Evolutionary conservation across 2,113 vertebrate species (phyloP).

Genomic region (Corythornis vintsioides): DNA sequence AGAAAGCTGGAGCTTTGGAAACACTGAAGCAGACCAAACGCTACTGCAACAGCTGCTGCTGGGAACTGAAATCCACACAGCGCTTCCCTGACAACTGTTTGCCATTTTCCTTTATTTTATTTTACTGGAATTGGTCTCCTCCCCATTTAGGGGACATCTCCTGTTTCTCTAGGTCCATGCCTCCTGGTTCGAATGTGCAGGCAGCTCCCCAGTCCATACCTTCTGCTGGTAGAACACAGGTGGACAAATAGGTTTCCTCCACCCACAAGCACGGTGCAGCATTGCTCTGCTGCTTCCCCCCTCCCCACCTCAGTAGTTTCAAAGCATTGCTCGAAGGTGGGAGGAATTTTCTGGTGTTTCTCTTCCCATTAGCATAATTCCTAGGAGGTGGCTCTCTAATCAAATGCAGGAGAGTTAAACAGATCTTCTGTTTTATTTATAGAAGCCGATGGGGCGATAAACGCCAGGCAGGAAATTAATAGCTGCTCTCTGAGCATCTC

Average conservation of each 20-base stretch:
- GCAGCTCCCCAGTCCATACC: neutral
- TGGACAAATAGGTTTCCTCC: neutral
- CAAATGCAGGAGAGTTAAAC: neutral
- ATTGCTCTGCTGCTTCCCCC: too few relatives aligned
- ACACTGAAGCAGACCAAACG: constrained; percentile 47
- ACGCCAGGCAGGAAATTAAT: neutral
- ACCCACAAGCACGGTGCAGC: neutral
- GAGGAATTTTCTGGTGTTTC: constrained; percentile 25
- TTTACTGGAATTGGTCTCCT: neutral
- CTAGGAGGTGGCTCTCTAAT: neutral
- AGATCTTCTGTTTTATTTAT: constrained; percentile 27
- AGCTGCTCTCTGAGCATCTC: neutral
- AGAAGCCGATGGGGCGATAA: neutral
- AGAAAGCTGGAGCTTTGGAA: constrained; percentile 70
- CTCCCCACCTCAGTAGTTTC: neutral
- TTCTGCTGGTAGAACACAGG: neutral
- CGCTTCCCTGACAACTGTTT: constrained; percentile 49
- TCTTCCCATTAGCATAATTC: neutral
- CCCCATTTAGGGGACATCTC: neutral
- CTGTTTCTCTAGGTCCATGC: neutral
- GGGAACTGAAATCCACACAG: constrained; percentile 37
- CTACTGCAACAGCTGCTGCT: constrained; percentile 63
- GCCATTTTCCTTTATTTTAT: constrained; percentile 1
- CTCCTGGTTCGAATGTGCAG: neutral
- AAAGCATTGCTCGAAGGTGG: neutral